These are phyloP conservation scores for Styela clava DNA, from an alignment of 23 tunicate species.

Conservation along the genomic window DNA sequence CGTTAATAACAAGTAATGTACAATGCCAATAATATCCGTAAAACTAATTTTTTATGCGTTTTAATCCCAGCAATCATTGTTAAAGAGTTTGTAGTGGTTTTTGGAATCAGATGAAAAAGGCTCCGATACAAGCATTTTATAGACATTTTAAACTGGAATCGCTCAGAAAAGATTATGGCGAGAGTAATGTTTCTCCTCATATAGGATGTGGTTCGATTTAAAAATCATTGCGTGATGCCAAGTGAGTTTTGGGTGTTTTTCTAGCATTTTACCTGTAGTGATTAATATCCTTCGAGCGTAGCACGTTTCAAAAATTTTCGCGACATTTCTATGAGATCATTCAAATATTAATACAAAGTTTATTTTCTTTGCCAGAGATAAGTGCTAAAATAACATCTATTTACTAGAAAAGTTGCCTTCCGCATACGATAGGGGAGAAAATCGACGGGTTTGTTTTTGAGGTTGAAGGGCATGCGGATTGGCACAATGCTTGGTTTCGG, in stretches of 20 bases:
- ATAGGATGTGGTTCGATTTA: neutral
- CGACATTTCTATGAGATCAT: neutral
- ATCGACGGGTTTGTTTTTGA: neutral
- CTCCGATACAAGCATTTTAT: too few species aligned
- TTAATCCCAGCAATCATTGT: too few species aligned
- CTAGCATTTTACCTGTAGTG: neutral
- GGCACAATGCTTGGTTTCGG: neutral
- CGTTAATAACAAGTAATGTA: too few species aligned
- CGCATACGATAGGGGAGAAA: neutral
- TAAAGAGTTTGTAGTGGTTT: too few species aligned
- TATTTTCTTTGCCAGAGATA: neutral
- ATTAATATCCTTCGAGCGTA: neutral
- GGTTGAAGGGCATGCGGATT: neutral
- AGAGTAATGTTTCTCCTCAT: neutral
- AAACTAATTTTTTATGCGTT: too few species aligned
- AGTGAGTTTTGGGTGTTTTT: neutral
- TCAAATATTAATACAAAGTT: neutral
- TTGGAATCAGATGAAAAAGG: too few species aligned
- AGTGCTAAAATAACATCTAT: neutral
- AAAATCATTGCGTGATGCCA: neutral
- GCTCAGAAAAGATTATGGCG: too few species aligned
- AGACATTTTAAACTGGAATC: too few species aligned
- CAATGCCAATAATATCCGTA: too few species aligned
- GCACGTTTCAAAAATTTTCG: neutral
- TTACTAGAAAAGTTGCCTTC: neutral